Evolutionary conservation across 2,888 invertebrate genomes (phyloP).

Genomic region (Aphodius granarius): DNA sequence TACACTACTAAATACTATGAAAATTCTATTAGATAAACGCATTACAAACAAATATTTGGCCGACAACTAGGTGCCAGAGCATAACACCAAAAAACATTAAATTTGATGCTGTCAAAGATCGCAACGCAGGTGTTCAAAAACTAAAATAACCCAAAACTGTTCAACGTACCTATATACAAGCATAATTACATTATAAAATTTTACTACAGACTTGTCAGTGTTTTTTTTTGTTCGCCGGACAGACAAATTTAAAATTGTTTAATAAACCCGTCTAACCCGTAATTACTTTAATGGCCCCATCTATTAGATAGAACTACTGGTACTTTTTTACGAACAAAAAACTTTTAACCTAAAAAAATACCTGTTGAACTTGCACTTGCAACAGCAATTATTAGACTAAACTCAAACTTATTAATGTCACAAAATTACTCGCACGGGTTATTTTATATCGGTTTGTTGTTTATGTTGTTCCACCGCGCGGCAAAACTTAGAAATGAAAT

Average conservation of each 20-base stretch:
- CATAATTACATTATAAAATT: too few species aligned
- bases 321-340: neutral
- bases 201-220: neutral
- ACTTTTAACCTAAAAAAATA: neutral
- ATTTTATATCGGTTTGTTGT: too few species aligned
- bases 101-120: neutral
- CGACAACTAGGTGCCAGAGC: too few species aligned
- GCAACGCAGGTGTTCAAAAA: too few species aligned
- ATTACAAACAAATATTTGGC: too few species aligned
- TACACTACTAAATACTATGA: too few species aligned
- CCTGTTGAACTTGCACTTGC: neutral
- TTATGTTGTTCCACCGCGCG: neutral
- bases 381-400: neutral
- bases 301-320: too few species aligned
- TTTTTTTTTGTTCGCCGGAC: neutral
- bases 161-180: neutral
- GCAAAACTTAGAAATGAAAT: neutral
- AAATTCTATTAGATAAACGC: too few species aligned
- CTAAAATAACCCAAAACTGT: too few species aligned
- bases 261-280: neutral
- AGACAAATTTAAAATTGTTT: neutral
- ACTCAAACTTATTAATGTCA: neutral
- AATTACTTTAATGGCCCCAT: neutral
- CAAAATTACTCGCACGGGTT: neutral
- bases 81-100: neutral